Conservation (phyloP, 2,888 invertebrate genomes). For the Leucania comma region DNA sequence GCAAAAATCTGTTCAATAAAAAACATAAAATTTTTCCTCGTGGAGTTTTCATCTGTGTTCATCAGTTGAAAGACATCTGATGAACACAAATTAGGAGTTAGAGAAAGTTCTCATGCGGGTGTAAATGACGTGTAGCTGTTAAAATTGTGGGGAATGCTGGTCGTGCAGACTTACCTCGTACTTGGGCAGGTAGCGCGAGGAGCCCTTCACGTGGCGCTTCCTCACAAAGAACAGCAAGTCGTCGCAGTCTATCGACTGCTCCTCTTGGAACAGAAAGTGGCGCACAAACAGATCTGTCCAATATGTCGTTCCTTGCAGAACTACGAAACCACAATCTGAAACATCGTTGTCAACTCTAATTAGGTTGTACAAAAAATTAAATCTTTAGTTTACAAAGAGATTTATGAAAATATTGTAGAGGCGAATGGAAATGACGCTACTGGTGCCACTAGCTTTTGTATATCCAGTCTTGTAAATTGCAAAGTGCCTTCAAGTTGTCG, state of each 20-base stretch:
- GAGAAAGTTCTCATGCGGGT: not conserved
- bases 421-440: not conserved
- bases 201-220: conserved; percentile 96
- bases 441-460: conserved; percentile 5
- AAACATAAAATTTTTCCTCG: no score
- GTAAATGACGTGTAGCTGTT: conserved; percentile 8
- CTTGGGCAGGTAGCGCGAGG: conserved; percentile 96
- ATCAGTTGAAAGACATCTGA: not conserved
- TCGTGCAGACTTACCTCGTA: conserved; percentile 93
- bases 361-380: conserved; percentile 30
- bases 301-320: conserved; percentile 97
- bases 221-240: conserved; percentile 99
- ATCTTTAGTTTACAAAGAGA: conserved; percentile 11
- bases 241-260: conserved; percentile 97
- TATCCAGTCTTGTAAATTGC: conserved; percentile 56
- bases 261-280: conserved; percentile 97
- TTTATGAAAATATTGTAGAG: conserved; percentile 6
- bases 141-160: not conserved
- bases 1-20: no score
- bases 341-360: conserved; percentile 31
- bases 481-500: conserved; percentile 71
- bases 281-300: conserved; percentile 99
- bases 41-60: not conserved
- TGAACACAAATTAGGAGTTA: not conserved
- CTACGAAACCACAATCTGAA: conserved; percentile 97